Percentiles rank a stretch among this genome's conserved stretches.
Evolutionary conservation across 1,140 invertebrate species (phyloP).

Genomic region (Sitophilus oryzae): DNA sequence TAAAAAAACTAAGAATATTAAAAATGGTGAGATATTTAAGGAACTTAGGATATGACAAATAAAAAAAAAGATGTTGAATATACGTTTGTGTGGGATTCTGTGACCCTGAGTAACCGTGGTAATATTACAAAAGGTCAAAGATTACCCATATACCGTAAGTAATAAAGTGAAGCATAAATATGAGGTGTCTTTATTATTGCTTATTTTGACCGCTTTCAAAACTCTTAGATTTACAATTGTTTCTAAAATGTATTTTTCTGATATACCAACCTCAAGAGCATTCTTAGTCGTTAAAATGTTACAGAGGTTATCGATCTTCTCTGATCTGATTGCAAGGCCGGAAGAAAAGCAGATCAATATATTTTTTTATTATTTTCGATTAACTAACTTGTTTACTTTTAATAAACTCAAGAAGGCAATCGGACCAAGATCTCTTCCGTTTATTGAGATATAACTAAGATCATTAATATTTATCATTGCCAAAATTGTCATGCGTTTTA

Average conservation of each 20-base stretch:
- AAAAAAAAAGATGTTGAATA: not conserved
- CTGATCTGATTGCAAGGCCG: no score
- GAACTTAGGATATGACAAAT: no score
- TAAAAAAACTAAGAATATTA: no score
- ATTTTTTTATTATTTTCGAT: not conserved
- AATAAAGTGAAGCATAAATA: not conserved
- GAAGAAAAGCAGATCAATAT: no score
- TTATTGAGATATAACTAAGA: not conserved
- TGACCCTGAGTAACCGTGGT: not conserved
- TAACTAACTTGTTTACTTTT: not conserved
- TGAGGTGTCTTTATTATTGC: not conserved
- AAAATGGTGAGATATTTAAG: no score
- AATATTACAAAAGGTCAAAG: not conserved
- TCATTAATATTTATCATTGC: not conserved
- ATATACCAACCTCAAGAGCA: no score
- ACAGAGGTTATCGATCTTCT: no score
- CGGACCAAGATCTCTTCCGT: not conserved
- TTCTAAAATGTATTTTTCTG: not conserved
- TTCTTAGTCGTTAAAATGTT: no score
- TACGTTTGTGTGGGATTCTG: not conserved
- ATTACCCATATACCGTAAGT: not conserved
- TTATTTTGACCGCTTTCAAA: not conserved
- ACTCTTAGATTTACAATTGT: not conserved
- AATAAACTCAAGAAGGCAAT: not conserved
- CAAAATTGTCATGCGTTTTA: no score